Evolutionary conservation across 2,113 vertebrate genomes (phyloP).

Genomic region (Neodontobutis hainanensis): DNA sequence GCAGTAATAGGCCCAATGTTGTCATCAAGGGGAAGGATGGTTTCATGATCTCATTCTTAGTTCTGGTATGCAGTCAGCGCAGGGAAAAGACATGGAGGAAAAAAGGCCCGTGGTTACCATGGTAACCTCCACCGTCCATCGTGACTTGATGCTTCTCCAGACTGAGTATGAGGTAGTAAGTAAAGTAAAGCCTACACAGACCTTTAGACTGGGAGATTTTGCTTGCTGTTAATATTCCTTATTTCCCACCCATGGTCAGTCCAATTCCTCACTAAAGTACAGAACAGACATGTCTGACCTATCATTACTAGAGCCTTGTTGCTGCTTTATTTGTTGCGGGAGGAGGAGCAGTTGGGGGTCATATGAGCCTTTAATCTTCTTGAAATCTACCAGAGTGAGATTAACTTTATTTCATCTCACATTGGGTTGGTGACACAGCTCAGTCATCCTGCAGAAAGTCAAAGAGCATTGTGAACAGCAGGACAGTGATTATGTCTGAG

Average conservation of each 20-base stretch:
- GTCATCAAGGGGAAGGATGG: constrained; percentile 27
- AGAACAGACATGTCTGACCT: neutral
- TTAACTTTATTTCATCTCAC: constrained; percentile 68
- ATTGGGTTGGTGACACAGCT: constrained; percentile 38
- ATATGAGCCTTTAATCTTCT: constrained; percentile 68
- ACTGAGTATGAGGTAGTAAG: constrained; percentile 53
- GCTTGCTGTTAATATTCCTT: constrained; percentile 6
- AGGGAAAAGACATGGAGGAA: constrained; percentile 35
- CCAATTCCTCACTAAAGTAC: neutral
- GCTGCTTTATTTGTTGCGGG: constrained; percentile 17
- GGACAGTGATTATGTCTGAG: constrained; percentile 38
- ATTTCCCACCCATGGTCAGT: neutral
- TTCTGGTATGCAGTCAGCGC: constrained; percentile 51
- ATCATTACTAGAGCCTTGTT: constrained; percentile 14
- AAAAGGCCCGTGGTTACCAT: constrained; percentile 61
- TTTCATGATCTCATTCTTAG: constrained; percentile 42
- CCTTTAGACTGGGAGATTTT: constrained; percentile 42
- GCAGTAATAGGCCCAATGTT: neutral
- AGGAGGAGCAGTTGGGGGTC: constrained; percentile 1
- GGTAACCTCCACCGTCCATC: constrained; percentile 58
- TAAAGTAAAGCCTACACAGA: constrained; percentile 31
- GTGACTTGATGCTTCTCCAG: constrained; percentile 62
- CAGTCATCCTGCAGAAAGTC: constrained; percentile 40
- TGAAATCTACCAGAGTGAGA: constrained; percentile 68
- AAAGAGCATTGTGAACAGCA: constrained; percentile 37